Evolutionary conservation across 1,140 invertebrate species (phyloP).

Genomic region (Procambarus clarkii): DNA sequence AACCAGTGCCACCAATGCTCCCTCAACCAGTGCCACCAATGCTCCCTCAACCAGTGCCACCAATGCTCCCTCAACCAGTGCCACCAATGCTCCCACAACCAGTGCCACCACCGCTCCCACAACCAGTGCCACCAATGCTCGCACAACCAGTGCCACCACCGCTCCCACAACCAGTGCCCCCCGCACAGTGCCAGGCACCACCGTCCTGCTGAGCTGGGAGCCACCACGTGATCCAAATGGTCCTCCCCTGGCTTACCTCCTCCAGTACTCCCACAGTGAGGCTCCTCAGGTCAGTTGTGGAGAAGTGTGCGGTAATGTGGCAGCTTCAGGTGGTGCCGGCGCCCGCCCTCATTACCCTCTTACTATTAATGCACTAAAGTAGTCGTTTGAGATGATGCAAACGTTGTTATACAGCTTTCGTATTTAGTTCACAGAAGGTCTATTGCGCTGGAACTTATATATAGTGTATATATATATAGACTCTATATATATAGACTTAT

Average conservation of each 20-base stretch:
- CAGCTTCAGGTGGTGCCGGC: too few species aligned
- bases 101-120: neutral
- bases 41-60: too few species aligned
- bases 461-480: too few species aligned
- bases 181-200: neutral
- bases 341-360: too few species aligned
- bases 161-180: neutral
- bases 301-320: too few species aligned
- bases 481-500: too few species aligned
- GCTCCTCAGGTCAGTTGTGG: neutral
- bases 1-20: neutral
- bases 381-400: too few species aligned
- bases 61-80: neutral
- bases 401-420: too few species aligned
- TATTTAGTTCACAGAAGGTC: too few species aligned
- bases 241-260: conserved; percentile 1
- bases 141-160: neutral
- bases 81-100: neutral
- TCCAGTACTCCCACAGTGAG: neutral
- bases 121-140: neutral
- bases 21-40: too few species aligned
- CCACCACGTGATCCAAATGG: neutral
- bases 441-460: too few species aligned
- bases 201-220: neutral
- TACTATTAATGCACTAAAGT: too few species aligned